phyloP scores from a whole-genome alignment of 2,888 invertebrate species.

The Leptothorax acervorum region DNA sequence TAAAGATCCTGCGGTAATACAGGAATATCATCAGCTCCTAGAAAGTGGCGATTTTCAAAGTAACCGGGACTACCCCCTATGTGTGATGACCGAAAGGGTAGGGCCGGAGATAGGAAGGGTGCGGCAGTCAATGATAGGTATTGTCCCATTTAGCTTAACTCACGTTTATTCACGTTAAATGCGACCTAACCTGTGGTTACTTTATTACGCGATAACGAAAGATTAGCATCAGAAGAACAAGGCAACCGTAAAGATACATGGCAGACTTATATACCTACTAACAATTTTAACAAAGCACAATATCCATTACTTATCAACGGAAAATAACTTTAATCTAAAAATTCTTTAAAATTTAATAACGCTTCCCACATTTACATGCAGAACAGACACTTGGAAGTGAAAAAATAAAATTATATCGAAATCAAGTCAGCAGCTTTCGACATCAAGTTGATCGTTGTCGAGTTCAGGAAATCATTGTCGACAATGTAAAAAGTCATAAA shows the following conservation, averaged over 20 bases:
- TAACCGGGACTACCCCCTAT: slow-evolving; percentile 67
- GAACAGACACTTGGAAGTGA: neutral
- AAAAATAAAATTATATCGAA: neutral
- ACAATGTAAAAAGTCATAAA: slow-evolving; percentile 13
- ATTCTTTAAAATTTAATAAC: neutral
- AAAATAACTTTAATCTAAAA: neutral
- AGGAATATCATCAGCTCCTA: slow-evolving; percentile 41
- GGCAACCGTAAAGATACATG: slow-evolving; percentile 43
- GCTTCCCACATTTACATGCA: neutral
- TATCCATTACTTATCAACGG: neutral
- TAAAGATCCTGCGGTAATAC: slow-evolving; percentile 48
- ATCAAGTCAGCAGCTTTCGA: neutral
- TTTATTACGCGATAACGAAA: slow-evolving; percentile 63
- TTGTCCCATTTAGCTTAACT: slow-evolving; percentile 79
- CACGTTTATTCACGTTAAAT: slow-evolving; percentile 75
- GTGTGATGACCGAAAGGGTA: slow-evolving; percentile 75
- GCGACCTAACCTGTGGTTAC: slow-evolving; percentile 66
- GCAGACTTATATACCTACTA: slow-evolving; percentile 2
- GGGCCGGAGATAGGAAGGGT: slow-evolving; percentile 80
- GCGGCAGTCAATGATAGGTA: slow-evolving; percentile 77
- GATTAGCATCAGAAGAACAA: slow-evolving; percentile 59
- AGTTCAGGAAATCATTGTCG: neutral
- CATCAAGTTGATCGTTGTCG: neutral
- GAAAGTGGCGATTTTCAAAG: slow-evolving; percentile 57
- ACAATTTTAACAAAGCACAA: neutral